phyloP scores from a whole-genome alignment of 2,113 vertebrate genomes.

The Hippocampus abdominalis region DNA sequence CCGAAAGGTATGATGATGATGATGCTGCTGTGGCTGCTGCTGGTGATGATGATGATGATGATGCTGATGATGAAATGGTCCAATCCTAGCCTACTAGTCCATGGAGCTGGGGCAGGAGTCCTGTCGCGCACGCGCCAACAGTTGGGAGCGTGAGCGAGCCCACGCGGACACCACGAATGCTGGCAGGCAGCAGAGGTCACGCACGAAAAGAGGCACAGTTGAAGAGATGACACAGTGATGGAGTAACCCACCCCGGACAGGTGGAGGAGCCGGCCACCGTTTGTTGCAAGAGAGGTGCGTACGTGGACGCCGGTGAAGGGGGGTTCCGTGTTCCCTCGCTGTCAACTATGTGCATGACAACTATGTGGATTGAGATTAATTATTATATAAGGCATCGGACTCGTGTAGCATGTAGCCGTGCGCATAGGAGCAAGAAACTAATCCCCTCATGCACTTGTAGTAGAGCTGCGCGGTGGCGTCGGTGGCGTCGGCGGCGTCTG shows the following conservation, averaged over 20 bases:
- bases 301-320: constrained; percentile 26
- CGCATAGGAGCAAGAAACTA: constrained; percentile 60
- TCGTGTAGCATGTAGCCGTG: constrained; percentile 48
- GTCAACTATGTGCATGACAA: constrained; percentile 19
- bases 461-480: constrained; percentile 37
- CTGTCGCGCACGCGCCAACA: constrained; percentile 43
- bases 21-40: background rate
- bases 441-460: constrained; percentile 56
- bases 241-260: constrained; percentile 47
- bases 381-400: constrained; percentile 66
- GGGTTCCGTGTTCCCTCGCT: background rate
- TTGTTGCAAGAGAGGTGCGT: constrained; percentile 54
- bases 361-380: constrained; percentile 49
- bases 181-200: constrained; percentile 62
- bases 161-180: constrained; percentile 48
- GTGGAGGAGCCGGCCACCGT: constrained; percentile 12
- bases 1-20: background rate
- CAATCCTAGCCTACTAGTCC: constrained; percentile 15
- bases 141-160: constrained; percentile 38
- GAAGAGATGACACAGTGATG: constrained; percentile 62
- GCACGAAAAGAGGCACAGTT: constrained; percentile 10
- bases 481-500: background rate
- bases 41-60: background rate
- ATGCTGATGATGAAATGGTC: background rate
- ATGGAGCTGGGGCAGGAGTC: constrained; percentile 19